These are phyloP conservation scores for rabbit (Oryctolagus cuniculus) DNA, from an alignment of 2,113 vertebrate genomes.

Conservation along the genomic window DNA sequence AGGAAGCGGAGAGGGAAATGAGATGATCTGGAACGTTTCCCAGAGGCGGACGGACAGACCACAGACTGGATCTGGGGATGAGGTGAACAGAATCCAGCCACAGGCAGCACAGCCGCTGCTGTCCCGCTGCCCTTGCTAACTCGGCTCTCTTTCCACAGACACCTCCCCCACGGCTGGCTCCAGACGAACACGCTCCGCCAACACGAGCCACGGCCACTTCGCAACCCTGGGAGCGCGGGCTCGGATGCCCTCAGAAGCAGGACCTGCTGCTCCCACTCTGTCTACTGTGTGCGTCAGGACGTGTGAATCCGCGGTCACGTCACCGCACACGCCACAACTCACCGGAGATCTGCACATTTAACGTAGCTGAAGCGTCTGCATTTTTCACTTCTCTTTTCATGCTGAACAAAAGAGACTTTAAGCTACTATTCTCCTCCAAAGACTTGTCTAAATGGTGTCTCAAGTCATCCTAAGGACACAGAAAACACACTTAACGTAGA, in stretches of 20 bases:
- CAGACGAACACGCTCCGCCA: background rate
- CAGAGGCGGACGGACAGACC: no score
- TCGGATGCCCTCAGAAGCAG: background rate
- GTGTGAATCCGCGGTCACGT: no score
- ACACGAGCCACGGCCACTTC: background rate
- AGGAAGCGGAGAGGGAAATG: background rate
- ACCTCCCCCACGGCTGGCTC: no score
- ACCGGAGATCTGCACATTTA: conserved; percentile 75
- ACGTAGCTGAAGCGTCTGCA: conserved; percentile 54
- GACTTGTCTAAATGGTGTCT: conserved; percentile 87
- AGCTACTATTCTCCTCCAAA: conserved; percentile 89
- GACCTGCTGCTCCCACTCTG: no score
- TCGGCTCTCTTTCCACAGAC: background rate
- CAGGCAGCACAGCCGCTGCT: no score
- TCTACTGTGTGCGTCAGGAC: no score
- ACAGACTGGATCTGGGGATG: no score
- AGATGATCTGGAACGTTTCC: no score
- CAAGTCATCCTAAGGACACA: conserved; percentile 83
- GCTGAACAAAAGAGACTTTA: conserved; percentile 89
- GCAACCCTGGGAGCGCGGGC: background rate
- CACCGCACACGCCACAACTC: conserved; percentile 10
- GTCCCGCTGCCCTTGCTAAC: background rate
- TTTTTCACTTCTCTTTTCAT: conserved; percentile 85
- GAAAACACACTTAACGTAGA: background rate
- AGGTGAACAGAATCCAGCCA: no score